Conservation (phyloP, 2,888 invertebrate species). For the Phyto melanocephala region DNA sequence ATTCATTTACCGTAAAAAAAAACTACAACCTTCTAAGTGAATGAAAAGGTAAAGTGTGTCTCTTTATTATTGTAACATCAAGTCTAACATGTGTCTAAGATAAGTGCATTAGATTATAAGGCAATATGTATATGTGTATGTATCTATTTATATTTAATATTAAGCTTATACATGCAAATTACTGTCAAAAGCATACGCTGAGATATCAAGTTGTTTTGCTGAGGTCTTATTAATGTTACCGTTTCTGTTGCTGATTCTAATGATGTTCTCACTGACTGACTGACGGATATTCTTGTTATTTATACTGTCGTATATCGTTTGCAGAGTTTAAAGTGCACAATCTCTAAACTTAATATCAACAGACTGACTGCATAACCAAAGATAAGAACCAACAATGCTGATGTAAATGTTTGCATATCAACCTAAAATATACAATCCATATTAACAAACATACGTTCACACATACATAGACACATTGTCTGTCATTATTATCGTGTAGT, state of each 20-base stretch:
- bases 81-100: neutral
- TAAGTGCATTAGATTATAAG: conserved; percentile 18
- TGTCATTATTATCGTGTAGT: no score
- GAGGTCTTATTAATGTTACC: conserved; percentile 2
- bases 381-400: conserved; percentile 80
- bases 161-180: conserved; percentile 27
- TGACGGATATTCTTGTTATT: conserved; percentile 36
- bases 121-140: neutral
- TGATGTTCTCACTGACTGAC: neutral
- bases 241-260: neutral
- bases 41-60: neutral
- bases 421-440: conserved; percentile 76
- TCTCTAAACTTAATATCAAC: conserved; percentile 72
- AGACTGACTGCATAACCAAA: conserved; percentile 79
- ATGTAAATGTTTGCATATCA: conserved; percentile 81
- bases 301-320: conserved; percentile 63
- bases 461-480: no score
- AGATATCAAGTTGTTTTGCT: neutral
- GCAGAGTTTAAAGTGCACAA: conserved; percentile 71
- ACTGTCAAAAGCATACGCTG: conserved; percentile 25
- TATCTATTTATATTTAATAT: conserved; percentile 8
- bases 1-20: no score
- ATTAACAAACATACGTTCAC: no score
- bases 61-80: conserved; percentile 7
- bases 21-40: neutral